Conservation (phyloP, 2,888 invertebrate genomes). For the Drosophila koepferae region DNA sequence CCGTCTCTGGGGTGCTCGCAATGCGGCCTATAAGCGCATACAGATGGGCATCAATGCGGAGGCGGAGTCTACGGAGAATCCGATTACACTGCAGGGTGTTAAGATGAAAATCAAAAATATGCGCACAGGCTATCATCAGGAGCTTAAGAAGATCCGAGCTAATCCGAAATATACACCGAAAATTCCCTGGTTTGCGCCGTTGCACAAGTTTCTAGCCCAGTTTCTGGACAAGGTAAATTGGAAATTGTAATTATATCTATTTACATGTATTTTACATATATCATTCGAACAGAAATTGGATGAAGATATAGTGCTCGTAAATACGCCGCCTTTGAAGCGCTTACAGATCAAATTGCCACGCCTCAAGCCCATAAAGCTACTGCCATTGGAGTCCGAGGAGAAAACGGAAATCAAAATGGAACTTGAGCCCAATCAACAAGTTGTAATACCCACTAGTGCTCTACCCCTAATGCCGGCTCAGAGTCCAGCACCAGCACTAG, state of each 20-base stretch:
- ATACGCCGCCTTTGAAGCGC: conserved; percentile 33
- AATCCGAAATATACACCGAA: conserved; percentile 56
- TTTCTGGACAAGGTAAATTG: conserved; percentile 55
- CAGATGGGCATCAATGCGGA: conserved; percentile 61
- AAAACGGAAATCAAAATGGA: conserved; percentile 29
- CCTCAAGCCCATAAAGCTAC: conserved; percentile 38
- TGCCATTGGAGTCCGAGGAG: conserved; percentile 22
- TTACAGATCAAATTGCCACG: conserved; percentile 61
- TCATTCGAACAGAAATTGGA: conserved; percentile 12
- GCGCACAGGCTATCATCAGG: conserved; percentile 59
- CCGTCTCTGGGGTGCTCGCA: conserved; percentile 38
- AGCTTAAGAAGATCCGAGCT: conserved; percentile 55
- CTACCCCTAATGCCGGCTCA: conserved; percentile 10
- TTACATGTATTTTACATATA: background rate
- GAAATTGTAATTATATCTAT: too few relatives aligned
- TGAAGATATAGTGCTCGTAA: background rate
- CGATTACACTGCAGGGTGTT: conserved; percentile 45
- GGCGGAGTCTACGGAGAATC: conserved; percentile 23
- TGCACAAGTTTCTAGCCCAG: conserved; percentile 52
- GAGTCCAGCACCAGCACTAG: background rate
- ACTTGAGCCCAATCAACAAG: conserved; percentile 29
- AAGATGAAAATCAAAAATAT: conserved; percentile 69
- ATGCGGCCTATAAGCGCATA: conserved; percentile 56
- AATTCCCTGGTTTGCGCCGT: conserved; percentile 56
- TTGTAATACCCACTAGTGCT: conserved; percentile 15